These are phyloP conservation scores for Cynodonichthys magdalenae DNA, from an alignment of 2,797 vertebrate species.

Conservation along the genomic window DNA sequence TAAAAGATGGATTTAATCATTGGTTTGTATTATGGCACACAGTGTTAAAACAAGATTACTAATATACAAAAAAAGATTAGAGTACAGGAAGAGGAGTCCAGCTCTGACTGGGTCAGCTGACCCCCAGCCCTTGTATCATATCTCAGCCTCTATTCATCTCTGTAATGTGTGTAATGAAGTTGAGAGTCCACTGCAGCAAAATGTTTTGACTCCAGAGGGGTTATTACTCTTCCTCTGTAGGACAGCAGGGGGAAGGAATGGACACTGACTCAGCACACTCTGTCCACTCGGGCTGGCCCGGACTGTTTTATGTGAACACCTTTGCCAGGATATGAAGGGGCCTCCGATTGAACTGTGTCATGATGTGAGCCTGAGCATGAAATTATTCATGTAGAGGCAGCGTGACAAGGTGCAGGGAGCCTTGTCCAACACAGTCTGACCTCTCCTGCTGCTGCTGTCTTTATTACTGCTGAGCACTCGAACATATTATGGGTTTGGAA, in stretches of 20 bases:
- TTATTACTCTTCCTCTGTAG: slow-evolving; percentile 66
- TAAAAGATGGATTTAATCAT: background rate
- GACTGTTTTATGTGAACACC: slow-evolving; percentile 68
- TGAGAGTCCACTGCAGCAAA: slow-evolving; percentile 73
- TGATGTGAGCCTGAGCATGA: slow-evolving; percentile 70
- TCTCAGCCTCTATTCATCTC: slow-evolving; percentile 53
- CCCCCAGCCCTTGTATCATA: slow-evolving; percentile 40
- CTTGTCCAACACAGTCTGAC: slow-evolving; percentile 45
- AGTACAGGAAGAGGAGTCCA: slow-evolving; percentile 13
- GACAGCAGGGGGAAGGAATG: slow-evolving; percentile 63
- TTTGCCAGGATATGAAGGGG: slow-evolving; percentile 67
- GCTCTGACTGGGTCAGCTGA: slow-evolving; percentile 42
- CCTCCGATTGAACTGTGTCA: slow-evolving; percentile 63
- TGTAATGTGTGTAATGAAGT: slow-evolving; percentile 68
- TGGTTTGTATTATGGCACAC: background rate
- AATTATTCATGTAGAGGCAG: slow-evolving; percentile 64
- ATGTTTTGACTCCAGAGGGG: slow-evolving; percentile 70
- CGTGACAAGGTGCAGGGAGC: slow-evolving; percentile 44
- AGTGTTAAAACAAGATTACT: slow-evolving; percentile 10
- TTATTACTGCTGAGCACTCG: slow-evolving; percentile 18
- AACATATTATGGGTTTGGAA: background rate
- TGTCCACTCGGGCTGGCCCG: slow-evolving; percentile 45
- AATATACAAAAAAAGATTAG: background rate
- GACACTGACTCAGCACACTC: slow-evolving; percentile 70
- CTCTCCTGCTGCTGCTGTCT: slow-evolving; percentile 50